Percentiles rank a stretch among this genome's conserved stretches.
Conservation (phyloP, 2,797 vertebrate genomes). For the Channallabes apus region DNA sequence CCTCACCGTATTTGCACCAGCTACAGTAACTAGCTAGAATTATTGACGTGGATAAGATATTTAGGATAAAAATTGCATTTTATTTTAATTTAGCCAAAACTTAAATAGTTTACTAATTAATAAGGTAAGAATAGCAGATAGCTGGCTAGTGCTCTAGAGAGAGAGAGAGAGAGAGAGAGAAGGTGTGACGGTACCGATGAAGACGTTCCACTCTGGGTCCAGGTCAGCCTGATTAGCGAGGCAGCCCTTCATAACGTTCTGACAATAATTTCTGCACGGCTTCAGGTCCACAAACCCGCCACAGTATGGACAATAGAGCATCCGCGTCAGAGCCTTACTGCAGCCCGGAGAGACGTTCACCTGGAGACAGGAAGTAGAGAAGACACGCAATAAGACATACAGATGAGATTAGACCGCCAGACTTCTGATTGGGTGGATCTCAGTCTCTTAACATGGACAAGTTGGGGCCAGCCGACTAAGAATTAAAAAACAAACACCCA, state of each 20-base stretch:
- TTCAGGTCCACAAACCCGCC: constrained; percentile 86
- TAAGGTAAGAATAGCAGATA: background rate
- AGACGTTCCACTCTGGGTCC: constrained; percentile 96
- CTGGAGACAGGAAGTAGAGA: constrained; percentile 63
- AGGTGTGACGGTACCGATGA: constrained; percentile 79
- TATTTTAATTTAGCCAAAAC: background rate
- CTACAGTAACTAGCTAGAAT: background rate
- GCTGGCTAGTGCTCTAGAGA: background rate
- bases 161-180: background rate
- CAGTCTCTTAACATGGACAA: no score
- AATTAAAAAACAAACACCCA: no score
- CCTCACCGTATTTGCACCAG: background rate
- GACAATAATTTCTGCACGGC: constrained; percentile 94
- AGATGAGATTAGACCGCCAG: background rate
- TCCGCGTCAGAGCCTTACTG: constrained; percentile 90
- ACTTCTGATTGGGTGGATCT: background rate
- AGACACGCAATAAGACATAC: background rate
- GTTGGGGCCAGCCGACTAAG: no score
- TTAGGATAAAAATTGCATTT: background rate
- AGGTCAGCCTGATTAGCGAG: constrained; percentile 97
- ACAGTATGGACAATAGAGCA: constrained; percentile 95
- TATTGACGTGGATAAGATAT: background rate
- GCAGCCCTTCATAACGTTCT: constrained; percentile 98
- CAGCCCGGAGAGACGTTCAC: constrained; percentile 91
- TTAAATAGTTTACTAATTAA: background rate